Evolutionary conservation across 2,888 invertebrate genomes (phyloP).

Genomic region (Heliconius sara): DNA sequence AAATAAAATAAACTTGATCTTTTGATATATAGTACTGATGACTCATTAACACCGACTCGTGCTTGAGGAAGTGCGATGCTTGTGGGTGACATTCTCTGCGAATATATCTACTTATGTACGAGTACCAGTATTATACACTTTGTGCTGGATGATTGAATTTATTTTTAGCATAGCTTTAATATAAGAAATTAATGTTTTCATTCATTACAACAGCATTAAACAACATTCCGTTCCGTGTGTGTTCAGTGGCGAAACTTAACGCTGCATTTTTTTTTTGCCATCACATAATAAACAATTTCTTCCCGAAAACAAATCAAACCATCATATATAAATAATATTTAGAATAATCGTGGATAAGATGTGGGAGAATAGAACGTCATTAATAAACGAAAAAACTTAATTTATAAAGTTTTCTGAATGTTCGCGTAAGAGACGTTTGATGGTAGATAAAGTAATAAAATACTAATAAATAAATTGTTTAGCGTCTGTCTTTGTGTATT

Average conservation of each 20-base stretch:
- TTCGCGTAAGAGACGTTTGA: background rate
- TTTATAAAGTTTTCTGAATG: background rate
- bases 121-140: background rate
- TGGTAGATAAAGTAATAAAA: constrained; percentile 1
- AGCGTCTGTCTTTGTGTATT: constrained; percentile 3
- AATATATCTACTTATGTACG: background rate
- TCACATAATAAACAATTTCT: background rate
- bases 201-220: background rate
- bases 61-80: constrained; percentile 8
- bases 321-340: background rate
- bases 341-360: background rate
- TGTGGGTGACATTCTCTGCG: background rate
- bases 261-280: background rate
- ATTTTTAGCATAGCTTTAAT: background rate
- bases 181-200: background rate
- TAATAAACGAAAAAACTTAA: background rate
- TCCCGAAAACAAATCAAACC: background rate
- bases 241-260: background rate
- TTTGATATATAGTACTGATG: constrained; percentile 2
- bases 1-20: constrained; percentile 13
- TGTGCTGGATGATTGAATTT: background rate
- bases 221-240: background rate
- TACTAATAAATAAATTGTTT: constrained; percentile 9
- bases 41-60: constrained; percentile 8
- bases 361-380: background rate